A percentile compares a stretch with the other conserved stretches of the same genome.
These are phyloP conservation scores for Threskiornis aethiopicus DNA, from an alignment of 2,797 vertebrate species.

Conservation along the genomic window DNA sequence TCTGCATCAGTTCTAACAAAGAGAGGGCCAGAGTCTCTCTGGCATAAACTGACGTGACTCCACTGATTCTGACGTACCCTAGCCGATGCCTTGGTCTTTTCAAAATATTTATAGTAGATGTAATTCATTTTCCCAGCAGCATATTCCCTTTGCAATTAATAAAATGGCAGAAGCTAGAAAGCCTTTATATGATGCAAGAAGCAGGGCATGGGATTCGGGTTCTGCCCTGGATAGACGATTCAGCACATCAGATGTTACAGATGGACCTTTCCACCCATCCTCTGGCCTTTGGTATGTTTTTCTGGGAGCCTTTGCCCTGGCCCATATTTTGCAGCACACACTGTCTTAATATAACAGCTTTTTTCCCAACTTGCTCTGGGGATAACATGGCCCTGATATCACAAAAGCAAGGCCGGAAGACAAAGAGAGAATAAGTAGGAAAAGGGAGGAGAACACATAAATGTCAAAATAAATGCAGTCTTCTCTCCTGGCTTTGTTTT, in stretches of 20 bases:
- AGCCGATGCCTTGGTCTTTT: neutral
- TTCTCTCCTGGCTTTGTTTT: slow-evolving; percentile 8
- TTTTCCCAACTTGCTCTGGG: neutral
- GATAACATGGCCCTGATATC: neutral
- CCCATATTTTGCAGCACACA: neutral
- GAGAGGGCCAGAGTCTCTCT: neutral
- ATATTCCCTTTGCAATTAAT: slow-evolving; percentile 5
- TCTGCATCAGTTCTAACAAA: neutral
- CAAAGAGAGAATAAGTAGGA: neutral
- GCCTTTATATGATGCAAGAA: neutral
- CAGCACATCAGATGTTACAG: neutral
- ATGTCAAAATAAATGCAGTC: neutral
- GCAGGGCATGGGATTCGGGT: neutral
- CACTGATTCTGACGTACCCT: neutral
- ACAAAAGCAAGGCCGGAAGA: neutral
- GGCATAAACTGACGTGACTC: neutral
- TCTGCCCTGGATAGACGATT: neutral
- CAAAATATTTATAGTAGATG: slow-evolving; percentile 33
- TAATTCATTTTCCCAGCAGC: slow-evolving; percentile 19
- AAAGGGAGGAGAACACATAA: neutral
- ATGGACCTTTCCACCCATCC: neutral
- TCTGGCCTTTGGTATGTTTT: neutral
- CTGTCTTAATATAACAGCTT: neutral
- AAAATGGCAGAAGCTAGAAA: slow-evolving; percentile 6
- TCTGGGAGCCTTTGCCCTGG: neutral